Base-by-base conservation (phyloP, 1,140 invertebrate species). In the Chironomus striatipennis region DNA sequence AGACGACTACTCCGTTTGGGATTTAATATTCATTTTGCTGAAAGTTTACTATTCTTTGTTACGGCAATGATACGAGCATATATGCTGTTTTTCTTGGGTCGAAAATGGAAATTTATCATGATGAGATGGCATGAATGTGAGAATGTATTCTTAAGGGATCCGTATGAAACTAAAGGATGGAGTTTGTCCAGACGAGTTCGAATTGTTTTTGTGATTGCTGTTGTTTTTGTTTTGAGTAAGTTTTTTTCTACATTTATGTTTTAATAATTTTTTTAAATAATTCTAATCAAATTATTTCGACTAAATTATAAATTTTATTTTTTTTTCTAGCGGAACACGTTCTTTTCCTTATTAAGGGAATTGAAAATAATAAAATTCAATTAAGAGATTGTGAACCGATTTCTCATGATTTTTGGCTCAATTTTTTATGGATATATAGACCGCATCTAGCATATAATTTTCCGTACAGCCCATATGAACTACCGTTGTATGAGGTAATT, bases 11-110 rank as follows among this genome's bases (percentile, higher is more conserved):
- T 70, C 2, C 65, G 65, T 8, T 10, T 70, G 7, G 65, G 65
- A 10, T 70, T 70, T 21, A 70, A 70, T 18, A 70, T 70, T 70
- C 65, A 70, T 18, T 70, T 70, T 70, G 65, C 65, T 70, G 65
- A 70, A 70, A 5, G 6, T 20, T 21, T 70, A 20, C 20, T 70
- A 8, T 70, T 70, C 18, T 70, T 20, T 17, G 20, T 20, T 0
- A 70, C 65, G 9, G 17, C 65, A 8, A 70, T 70, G 65, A 17
- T 20, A 8, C 17, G 20, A 18, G 9, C 17, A 9, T 70, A 18
- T 70, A 18, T 70, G 6, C n/a, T 70, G 6, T 70, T 70, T 70
- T 17, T 4, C n/a, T 20, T 70, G 20, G 65, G 17, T 1, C n/a
- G 9, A 17, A 70, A 70, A 20, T 70, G 65, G 65, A 70, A 70